phyloP scores from a whole-genome alignment of 2,113 vertebrate species.

The Lagenorhynchus albirostris region DNA sequence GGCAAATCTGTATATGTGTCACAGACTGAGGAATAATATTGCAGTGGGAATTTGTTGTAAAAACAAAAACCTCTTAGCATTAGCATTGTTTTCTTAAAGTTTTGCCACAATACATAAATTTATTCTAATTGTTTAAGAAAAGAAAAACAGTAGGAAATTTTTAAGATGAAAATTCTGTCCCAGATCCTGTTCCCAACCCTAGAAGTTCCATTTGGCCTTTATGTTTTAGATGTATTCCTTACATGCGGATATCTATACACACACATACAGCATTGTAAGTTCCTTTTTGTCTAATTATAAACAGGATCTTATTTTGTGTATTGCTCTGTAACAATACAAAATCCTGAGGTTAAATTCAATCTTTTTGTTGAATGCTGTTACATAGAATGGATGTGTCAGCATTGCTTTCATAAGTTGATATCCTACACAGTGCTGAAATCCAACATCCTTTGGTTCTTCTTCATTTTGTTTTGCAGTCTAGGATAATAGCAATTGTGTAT shows the following conservation, averaged over 20 bases:
- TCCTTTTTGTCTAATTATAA: not conserved
- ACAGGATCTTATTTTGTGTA: not conserved
- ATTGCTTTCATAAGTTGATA: not conserved
- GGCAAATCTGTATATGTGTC: not conserved
- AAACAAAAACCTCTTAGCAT: not conserved
- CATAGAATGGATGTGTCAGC: not conserved
- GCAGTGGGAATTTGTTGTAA: not conserved
- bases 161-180: not conserved
- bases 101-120: not conserved
- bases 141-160: not conserved
- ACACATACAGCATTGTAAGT: not conserved
- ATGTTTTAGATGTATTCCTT: not conserved
- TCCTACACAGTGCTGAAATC: not conserved
- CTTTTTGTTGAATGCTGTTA: not conserved
- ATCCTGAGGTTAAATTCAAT: not conserved
- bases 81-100: not conserved
- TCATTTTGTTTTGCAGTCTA: not conserved
- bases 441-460: not conserved
- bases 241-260: not conserved
- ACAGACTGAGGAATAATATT: not conserved
- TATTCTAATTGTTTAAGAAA: not conserved
- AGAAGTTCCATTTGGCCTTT: not conserved
- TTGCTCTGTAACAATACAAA: not conserved
- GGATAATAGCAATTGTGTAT: not conserved
- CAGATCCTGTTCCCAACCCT: not conserved